Base-by-base conservation (phyloP, 1,140 invertebrate species). In the Drosophila ogumai region DNA sequence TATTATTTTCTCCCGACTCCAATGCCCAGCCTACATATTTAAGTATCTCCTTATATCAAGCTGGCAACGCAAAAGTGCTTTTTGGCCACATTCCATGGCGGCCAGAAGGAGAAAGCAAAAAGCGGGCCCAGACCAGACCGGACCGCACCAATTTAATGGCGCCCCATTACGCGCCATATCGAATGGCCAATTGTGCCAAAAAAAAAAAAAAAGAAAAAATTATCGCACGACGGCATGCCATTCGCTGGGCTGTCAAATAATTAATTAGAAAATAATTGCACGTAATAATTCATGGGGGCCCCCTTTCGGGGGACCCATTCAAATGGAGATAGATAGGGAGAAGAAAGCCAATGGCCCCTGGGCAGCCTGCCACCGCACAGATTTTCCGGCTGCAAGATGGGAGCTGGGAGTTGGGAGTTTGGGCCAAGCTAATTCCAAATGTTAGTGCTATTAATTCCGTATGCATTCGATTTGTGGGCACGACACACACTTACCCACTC, bases 231-330 rank as follows among this genome's bases (percentile, higher is more conserved):
- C 76, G 64, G 75, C 73, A 76, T 44, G 43, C 36, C 55, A 67
- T 87, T 68, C 68, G 65, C 74, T 74, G 40, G 54, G 57, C 81
- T 90, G 85, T 90, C 86, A 90, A 90, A 90, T 90, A 90, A 90
- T 90, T 90, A 90, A 90, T 90, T 90, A 90, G 85, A 90, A 90
- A 85, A 90, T 90, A 90, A 90, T 90, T 90, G 85, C 85, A 79
- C 67, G 86, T 75, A 90, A 90, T 90, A 90, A 90, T 90, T 90
- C 85, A 90, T 90, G 73, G 68, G 69, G 49, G 47, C 2, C 25
- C 76, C 54, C 6, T 28, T 19, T 38, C 36, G 28, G 60, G 60
- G 76, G 57, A 2, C 58, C 67, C 72, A 69, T 59, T 76, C 76
- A 68, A 79, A 86, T 75, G 47, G 75, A 69, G 38, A 78, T 68